Evolutionary conservation across 92 coral and sea anemone species (phyloP), one percentile per base, ranked within the genome.

Genomic region (Phymanthus crucifer): DNA sequence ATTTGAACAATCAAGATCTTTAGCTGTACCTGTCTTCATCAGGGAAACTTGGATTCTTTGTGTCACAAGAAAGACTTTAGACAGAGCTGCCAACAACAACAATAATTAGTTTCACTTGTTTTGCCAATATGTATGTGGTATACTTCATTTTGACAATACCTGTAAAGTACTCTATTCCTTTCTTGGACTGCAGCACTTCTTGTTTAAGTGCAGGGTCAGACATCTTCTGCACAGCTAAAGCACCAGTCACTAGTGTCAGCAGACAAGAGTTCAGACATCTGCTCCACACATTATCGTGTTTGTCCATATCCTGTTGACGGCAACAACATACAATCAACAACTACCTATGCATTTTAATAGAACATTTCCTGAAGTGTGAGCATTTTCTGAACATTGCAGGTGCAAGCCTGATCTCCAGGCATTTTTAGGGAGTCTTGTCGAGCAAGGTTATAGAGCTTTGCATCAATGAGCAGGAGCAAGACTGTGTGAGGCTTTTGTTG

Each of bases 221-320:
- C 82, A 96, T 91, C 36, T 83, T 89, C 83, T 96, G 96, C 36
- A 93, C 85, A 74, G 91, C 80, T 43, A 90, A 70, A 58, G 93
- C 85, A 66, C 94, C 91, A 47, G 94, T 93, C 66, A 90, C 91
- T 76, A 96, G 74, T 2, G 93, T 94, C 32, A 91, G 85, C 7
- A 93, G 93, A 79, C 99, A 93, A 43, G 96, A 89, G 86, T 90
- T 91, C 9, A 96, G 89, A 71, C 99, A 93, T 54, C 91, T 91
- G 24, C 97, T 84, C 99, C 99, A 95, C 23, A 91, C 94, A 66
- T 86, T 80, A 50, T 88, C 98, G 80, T 95, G 97, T 61, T 93
- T 91, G 72, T 95, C 99, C 48, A 89, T 86, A 66, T 87, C 94
- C 99, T 95, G 31, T n/a, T 70, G 5, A 4, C 13, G 69, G 2